phyloP scores from a whole-genome alignment of 2,888 invertebrate genomes.

The Sinhomidia bicolor region DNA sequence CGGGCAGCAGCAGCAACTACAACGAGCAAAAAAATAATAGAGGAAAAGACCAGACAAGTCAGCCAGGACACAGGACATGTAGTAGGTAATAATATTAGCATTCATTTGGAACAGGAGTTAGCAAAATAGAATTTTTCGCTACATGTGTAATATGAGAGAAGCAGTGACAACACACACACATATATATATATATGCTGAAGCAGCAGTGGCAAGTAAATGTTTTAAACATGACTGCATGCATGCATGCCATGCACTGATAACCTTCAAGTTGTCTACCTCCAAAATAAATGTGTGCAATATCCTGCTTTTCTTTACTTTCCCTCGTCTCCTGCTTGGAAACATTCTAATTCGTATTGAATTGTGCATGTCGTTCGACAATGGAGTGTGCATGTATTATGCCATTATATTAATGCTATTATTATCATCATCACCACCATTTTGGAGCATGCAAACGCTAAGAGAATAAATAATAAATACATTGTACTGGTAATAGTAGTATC shows the following conservation, averaged over 20 bases:
- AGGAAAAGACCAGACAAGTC: neutral
- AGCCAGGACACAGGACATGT: neutral
- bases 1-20: neutral
- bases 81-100: neutral
- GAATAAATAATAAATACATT: neutral
- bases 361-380: neutral
- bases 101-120: neutral
- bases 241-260: conserved; percentile 3
- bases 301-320: neutral
- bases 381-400: neutral
- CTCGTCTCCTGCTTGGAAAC: neutral
- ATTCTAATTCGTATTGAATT: neutral
- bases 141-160: neutral
- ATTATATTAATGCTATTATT: neutral
- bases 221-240: neutral
- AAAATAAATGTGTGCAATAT: neutral
- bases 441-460: neutral
- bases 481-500: neutral
- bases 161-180: no score
- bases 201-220: neutral
- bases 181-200: no score
- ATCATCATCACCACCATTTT: neutral
- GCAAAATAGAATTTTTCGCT: neutral
- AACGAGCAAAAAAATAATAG: neutral
- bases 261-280: neutral